These are phyloP conservation scores for Pristionchus japonicus DNA, from an alignment of 2,888 invertebrate genomes.

Conservation along the genomic window DNA sequence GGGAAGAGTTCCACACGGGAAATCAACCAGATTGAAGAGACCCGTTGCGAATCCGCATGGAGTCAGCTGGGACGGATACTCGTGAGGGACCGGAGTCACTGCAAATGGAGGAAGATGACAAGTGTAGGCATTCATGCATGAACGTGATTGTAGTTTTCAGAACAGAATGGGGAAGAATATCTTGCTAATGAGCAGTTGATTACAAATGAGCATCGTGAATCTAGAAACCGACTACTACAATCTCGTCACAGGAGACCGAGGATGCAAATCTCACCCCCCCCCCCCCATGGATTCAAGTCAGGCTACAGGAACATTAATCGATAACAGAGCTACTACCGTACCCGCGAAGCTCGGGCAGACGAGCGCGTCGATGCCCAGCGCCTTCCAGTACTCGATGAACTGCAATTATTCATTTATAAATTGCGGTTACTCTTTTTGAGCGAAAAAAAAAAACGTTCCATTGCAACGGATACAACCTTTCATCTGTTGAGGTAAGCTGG, in stretches of 20 bases:
- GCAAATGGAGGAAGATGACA: neutral
- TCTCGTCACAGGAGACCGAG: neutral
- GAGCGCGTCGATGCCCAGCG: conserved; percentile 73
- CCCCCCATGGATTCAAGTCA: no score
- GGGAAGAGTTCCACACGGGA: conserved; percentile 76
- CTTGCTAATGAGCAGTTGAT: neutral
- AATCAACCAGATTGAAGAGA: conserved; percentile 76
- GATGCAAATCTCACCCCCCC: no score
- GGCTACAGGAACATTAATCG: no score
- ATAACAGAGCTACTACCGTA: conserved; percentile 43
- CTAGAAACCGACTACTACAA: neutral
- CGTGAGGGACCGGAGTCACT: conserved; percentile 69
- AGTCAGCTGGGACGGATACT: conserved; percentile 64
- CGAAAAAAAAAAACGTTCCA: no score
- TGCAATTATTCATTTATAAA: conserved; percentile 48
- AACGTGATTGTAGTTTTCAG: neutral
- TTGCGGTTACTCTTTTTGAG: no score
- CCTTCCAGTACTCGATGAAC: conserved; percentile 66
- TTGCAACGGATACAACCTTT: no score
- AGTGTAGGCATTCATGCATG: no score
- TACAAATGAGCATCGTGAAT: neutral
- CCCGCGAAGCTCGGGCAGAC: conserved; percentile 75
- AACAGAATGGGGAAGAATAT: neutral
- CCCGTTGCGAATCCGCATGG: conserved; percentile 71
- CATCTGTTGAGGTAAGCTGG: no score